These are phyloP conservation scores for Aythya baeri DNA, from an alignment of 2,113 vertebrate species.

Conservation along the genomic window DNA sequence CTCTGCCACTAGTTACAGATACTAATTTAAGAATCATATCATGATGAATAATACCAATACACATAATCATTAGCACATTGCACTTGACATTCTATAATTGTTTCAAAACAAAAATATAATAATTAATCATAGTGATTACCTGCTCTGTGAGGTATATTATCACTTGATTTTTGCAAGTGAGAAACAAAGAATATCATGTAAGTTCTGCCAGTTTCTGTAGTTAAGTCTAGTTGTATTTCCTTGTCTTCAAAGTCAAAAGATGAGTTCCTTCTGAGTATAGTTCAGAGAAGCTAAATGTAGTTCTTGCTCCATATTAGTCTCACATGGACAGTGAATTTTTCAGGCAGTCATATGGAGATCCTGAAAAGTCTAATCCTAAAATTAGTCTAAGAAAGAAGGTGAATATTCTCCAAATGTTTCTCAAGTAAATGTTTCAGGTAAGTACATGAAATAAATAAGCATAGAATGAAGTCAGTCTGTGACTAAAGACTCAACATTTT, in stretches of 20 bases:
- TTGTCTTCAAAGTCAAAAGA: background rate
- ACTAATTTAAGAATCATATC: background rate
- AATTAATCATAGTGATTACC: background rate
- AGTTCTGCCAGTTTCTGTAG: background rate
- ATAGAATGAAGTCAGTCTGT: background rate
- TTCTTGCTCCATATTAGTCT: background rate
- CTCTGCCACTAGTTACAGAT: background rate
- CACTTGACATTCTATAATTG: background rate
- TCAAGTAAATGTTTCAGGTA: background rate
- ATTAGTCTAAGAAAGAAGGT: background rate
- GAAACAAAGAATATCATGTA: background rate
- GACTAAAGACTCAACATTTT: background rate
- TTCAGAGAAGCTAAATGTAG: background rate
- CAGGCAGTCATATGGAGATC: fast-evolving
- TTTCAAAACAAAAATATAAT: background rate
- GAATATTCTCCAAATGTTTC: background rate
- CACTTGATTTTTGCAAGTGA: background rate
- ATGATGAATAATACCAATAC: background rate
- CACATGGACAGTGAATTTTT: background rate
- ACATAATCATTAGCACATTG: background rate
- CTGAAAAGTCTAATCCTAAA: background rate
- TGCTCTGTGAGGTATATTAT: background rate
- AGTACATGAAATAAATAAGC: background rate
- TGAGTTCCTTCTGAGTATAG: background rate
- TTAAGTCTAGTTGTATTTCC: background rate